phyloP scores from a whole-genome alignment of 2,888 invertebrate genomes.

The Zhuqinia jingwanae region DNA sequence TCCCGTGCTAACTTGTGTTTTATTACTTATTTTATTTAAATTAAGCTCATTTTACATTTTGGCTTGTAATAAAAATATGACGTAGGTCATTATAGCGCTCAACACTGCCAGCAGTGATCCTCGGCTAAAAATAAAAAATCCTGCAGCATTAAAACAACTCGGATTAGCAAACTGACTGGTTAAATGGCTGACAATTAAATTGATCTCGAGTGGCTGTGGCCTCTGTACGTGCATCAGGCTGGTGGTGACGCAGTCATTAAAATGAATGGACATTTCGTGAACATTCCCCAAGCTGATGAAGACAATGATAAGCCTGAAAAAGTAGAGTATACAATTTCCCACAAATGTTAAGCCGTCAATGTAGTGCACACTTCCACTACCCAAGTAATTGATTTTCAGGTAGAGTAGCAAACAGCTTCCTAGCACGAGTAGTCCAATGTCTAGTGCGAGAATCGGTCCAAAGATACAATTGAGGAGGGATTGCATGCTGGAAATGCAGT shows the following conservation, averaged over 20 bases:
- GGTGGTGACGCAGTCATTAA: slow-evolving; percentile 70
- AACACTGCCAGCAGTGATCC: slow-evolving; percentile 75
- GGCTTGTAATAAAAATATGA: slow-evolving; percentile 75
- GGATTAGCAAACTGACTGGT: slow-evolving; percentile 74
- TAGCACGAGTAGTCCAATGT: slow-evolving; percentile 14
- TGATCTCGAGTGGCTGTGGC: slow-evolving; percentile 62
- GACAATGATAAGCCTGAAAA: slow-evolving; percentile 72
- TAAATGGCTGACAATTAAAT: slow-evolving; percentile 74
- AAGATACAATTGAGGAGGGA: slow-evolving; percentile 76
- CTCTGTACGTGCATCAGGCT: slow-evolving; percentile 71
- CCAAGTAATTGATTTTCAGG: too few species aligned
- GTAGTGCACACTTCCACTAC: slow-evolving; percentile 36
- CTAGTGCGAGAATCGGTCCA: slow-evolving; percentile 75
- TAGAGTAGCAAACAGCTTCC: too few species aligned
- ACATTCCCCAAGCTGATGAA: slow-evolving; percentile 76
- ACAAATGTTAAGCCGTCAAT: slow-evolving; percentile 64
- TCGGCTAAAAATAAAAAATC: slow-evolving; percentile 75
- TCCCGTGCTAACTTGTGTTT: too few species aligned
- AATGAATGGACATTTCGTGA: slow-evolving; percentile 70
- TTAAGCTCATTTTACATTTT: too few species aligned
- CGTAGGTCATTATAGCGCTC: slow-evolving; percentile 76
- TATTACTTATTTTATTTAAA: too few species aligned
- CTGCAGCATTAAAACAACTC: slow-evolving; percentile 74
- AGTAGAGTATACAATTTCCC: slow-evolving; percentile 62
- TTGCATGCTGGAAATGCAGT: slow-evolving; percentile 76